Base-by-base conservation (phyloP, 2,888 invertebrate genomes). In the Trilocha varians region DNA sequence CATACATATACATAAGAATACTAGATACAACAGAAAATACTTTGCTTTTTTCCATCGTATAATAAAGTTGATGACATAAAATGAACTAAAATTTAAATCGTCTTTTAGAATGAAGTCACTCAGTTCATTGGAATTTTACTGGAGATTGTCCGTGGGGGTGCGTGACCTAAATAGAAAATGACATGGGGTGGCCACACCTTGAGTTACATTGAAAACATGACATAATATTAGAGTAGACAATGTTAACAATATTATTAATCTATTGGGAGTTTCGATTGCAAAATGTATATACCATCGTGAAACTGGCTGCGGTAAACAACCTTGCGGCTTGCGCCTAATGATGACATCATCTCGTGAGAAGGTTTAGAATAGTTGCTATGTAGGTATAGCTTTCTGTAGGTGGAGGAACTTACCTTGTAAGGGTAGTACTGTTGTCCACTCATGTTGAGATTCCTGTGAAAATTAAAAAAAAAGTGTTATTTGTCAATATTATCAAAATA, bases 361-460 rank as follows among this genome's bases (percentile, higher is more conserved):
- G 68, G 67, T 63, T 74, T 71, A 70, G 52, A 55, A 55, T 52
- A 32, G 32, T 41, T 40, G 16, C 40, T 46, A 40, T 48, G 51
- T 52, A 57, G 45, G 42, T 46, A 53, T 50, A 48, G 52, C 51
- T 48, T 46, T 55, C 55, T 58, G 73, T 73, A 74, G 70, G 71
- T 66, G 65, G 62, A 55, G 62, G 18, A 63, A 68, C 88, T 91
- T 78, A 94, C 93, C 91, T 93, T 93, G 90, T 93, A 93, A 66
- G 93, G 93, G 82, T 93, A 94, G 82, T 93, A 94, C 82, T 93
- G 93, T 65, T 92, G 91, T 72, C 91, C 91, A 78, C 91, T 90
- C 92, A 92, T 92, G 70, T 78, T 90, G 82, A 69, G 61, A 62
- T 70, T 75, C 67, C 78, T 79, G 62, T 45, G 75, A 71, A 63